Conservation (phyloP, 1,140 invertebrate species). For the Agraylea sexmaculata region DNA sequence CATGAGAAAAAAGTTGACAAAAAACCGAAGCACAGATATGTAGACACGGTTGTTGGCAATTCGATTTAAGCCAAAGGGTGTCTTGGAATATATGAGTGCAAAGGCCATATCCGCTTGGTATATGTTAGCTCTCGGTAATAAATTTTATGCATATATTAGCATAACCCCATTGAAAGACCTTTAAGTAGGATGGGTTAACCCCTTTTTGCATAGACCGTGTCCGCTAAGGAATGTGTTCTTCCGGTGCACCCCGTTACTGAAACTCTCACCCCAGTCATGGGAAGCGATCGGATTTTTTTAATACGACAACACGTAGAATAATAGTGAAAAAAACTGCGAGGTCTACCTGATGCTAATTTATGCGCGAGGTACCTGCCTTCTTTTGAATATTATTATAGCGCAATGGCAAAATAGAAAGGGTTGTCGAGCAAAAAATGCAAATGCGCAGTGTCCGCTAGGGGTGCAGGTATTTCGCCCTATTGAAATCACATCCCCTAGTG, state of each 20-base stretch:
- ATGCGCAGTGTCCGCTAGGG: constrained; percentile 36
- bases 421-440: constrained; percentile 39
- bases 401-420: constrained; percentile 39
- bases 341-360: constrained; percentile 46
- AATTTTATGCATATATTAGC: constrained; percentile 44
- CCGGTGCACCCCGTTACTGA: constrained; percentile 14
- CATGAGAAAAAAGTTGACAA: constrained; percentile 21
- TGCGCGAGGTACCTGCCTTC: constrained; percentile 44
- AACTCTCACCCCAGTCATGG: too few relatives aligned
- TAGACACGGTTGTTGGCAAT: constrained; percentile 18
- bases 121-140: constrained; percentile 21
- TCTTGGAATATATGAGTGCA: constrained; percentile 7
- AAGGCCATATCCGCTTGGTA: constrained; percentile 3
- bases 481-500: constrained; percentile 14
- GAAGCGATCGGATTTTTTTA: constrained; percentile 15
- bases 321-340: constrained; percentile 38
- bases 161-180: constrained; percentile 43
- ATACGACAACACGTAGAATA: constrained; percentile 20
- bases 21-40: constrained; percentile 16
- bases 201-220: constrained; percentile 43
- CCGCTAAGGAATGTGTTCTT: constrained; percentile 18
- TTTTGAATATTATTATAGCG: constrained; percentile 42
- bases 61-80: constrained; percentile 20
- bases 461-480: constrained; percentile 17
- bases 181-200: constrained; percentile 44